Percentiles rank a stretch among this genome's conserved stretches.
These are phyloP conservation scores for Harpegnathos saltator DNA, from an alignment of 1,140 invertebrate species.

Conservation along the genomic window DNA sequence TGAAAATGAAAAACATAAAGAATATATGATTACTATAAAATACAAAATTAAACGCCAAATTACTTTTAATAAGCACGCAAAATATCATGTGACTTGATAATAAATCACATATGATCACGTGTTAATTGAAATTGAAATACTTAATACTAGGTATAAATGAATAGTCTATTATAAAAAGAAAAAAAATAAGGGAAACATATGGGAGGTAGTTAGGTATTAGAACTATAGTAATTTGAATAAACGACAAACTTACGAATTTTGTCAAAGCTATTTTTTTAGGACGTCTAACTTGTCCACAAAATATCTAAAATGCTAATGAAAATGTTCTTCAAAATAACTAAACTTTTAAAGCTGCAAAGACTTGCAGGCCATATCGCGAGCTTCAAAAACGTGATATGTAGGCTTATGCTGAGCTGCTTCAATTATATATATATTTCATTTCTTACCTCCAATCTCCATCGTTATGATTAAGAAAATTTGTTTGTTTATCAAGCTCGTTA, in stretches of 20 bases:
- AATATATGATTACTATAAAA: neutral
- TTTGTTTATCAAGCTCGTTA: conserved; percentile 3
- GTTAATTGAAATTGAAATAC: conserved; percentile 23
- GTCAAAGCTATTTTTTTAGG: conserved; percentile 6
- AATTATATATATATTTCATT: conserved; percentile 34
- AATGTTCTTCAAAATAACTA: conserved; percentile 30
- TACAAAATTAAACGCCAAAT: neutral
- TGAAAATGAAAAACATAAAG: neutral
- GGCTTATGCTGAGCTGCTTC: conserved; percentile 25
- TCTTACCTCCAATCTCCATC: conserved; percentile 7
- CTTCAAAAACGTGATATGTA: conserved; percentile 56
- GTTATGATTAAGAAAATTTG: conserved; percentile 13
- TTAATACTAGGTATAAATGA: neutral
- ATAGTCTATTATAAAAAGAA: conserved; percentile 1
- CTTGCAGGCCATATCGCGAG: conserved; percentile 22
- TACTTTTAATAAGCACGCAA: neutral
- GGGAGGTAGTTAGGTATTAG: conserved; percentile 12
- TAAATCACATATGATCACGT: neutral
- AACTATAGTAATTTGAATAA: conserved; percentile 16
- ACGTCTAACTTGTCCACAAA: neutral
- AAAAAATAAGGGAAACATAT: neutral
- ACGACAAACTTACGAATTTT: conserved; percentile 1
- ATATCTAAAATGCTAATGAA: neutral
- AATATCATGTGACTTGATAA: too few relatives aligned
- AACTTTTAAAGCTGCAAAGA: conserved; percentile 31